phyloP scores from a whole-genome alignment of 2,797 vertebrate species.

The Neoniphon sammara region DNA sequence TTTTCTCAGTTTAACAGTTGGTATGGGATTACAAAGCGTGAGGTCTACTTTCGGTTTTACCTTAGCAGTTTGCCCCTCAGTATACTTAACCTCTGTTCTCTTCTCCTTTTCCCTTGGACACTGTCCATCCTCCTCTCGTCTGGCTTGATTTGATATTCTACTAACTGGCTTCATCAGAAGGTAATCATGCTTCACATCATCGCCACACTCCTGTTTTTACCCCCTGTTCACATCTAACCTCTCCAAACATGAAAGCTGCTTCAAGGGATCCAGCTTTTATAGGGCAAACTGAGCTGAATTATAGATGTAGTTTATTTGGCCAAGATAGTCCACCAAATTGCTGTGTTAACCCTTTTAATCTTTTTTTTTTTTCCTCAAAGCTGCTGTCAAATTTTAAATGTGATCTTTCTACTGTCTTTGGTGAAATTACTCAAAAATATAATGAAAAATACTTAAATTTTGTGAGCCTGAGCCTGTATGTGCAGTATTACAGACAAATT shows the following conservation, averaged over 20 bases:
- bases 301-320: not conserved
- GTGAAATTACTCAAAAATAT: not conserved
- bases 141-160: constrained; percentile 83
- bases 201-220: constrained; percentile 66
- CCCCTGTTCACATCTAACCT: constrained; percentile 72
- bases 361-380: not conserved
- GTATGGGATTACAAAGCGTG: constrained; percentile 55
- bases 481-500: no score
- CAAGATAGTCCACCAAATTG: not conserved
- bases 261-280: constrained; percentile 4
- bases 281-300: not conserved
- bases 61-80: constrained; percentile 60
- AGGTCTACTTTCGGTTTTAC: constrained; percentile 68
- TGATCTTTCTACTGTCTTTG: not conserved
- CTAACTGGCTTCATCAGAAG: constrained; percentile 90
- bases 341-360: not conserved
- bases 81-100: constrained; percentile 75
- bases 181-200: constrained; percentile 85
- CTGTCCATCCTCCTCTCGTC: constrained; percentile 80
- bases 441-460: not conserved
- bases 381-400: not conserved
- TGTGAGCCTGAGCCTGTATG: not conserved
- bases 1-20: constrained; percentile 39
- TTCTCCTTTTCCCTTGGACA: constrained; percentile 79
- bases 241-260: constrained; percentile 38